These are phyloP conservation scores for Sparus aurata DNA, from an alignment of 2,797 vertebrate species.

Conservation along the genomic window DNA sequence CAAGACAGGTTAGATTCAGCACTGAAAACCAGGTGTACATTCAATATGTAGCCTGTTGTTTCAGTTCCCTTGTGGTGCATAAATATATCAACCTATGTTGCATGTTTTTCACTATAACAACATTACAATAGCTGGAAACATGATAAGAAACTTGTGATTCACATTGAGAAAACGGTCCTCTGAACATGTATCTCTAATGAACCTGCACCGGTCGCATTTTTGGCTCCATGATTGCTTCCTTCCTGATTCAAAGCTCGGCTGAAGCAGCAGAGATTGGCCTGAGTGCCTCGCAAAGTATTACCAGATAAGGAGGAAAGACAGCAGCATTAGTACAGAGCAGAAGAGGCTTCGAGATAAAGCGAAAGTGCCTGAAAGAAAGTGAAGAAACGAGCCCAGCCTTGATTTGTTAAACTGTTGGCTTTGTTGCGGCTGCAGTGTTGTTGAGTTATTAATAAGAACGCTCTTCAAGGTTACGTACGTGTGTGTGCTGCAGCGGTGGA, in stretches of 20 bases:
- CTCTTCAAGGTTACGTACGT: neutral
- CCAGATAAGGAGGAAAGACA: slow-evolving; percentile 62
- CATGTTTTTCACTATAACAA: neutral
- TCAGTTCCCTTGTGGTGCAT: slow-evolving; percentile 23
- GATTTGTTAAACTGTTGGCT: neutral
- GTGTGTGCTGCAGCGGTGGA: neutral
- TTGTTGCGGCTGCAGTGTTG: neutral
- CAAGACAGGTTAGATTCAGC: slow-evolving; percentile 30
- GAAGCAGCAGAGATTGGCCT: slow-evolving; percentile 20
- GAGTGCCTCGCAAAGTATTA: slow-evolving; percentile 43
- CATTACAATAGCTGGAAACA: slow-evolving; percentile 29
- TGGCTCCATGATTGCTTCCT: slow-evolving; percentile 44
- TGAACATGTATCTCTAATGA: slow-evolving; percentile 52
- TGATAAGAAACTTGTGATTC: slow-evolving; percentile 18
- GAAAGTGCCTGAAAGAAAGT: slow-evolving; percentile 51
- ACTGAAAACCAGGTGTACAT: slow-evolving; percentile 18
- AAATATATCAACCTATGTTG: slow-evolving; percentile 1
- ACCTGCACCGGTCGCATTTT: slow-evolving; percentile 3
- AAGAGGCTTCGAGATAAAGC: slow-evolving; percentile 46
- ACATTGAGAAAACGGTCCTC: slow-evolving; percentile 34
- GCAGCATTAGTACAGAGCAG: slow-evolving; percentile 40
- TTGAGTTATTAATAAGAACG: neutral
- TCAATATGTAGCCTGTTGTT: slow-evolving; percentile 23
- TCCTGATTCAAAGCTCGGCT: slow-evolving; percentile 36
- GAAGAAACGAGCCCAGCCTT: slow-evolving; percentile 24